Evolutionary conservation across 2,113 vertebrate species (phyloP).

Genomic region (Lathamus discolor): DNA sequence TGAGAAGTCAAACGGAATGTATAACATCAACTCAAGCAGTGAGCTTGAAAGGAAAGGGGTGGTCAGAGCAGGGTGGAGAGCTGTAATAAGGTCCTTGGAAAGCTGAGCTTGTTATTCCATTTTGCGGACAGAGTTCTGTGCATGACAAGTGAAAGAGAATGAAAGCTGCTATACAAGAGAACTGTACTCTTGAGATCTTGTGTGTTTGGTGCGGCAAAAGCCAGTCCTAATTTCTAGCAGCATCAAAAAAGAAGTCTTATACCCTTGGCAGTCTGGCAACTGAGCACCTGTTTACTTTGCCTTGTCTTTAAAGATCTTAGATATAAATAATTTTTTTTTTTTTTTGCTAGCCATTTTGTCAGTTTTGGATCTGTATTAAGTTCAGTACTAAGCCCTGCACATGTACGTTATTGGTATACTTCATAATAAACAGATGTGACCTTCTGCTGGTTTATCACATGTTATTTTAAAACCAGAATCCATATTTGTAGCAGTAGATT

Average conservation of each 20-base stretch:
- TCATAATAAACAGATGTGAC: neutral
- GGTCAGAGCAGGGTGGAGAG: neutral
- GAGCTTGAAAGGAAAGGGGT: neutral
- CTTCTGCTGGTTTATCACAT: neutral
- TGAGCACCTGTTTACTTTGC: neutral
- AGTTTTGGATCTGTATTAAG: neutral
- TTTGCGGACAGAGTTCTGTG: neutral
- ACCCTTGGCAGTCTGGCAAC: neutral
- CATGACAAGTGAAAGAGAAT: neutral
- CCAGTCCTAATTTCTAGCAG: neutral
- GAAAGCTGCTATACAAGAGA: neutral
- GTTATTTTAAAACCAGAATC: neutral
- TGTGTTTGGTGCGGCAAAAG: neutral
- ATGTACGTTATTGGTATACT: neutral
- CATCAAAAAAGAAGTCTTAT: neutral
- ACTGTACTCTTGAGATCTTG: neutral
- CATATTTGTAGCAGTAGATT: neutral
- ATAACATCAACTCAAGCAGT: neutral
- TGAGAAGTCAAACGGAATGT: neutral
- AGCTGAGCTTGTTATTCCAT: neutral
- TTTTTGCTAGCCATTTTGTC: neutral
- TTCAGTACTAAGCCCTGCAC: neutral
- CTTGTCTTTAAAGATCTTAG: neutral
- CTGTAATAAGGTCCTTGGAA: neutral
- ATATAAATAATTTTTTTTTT: neutral